Evolutionary conservation across 2,888 invertebrate genomes (phyloP).

Genomic region (Limnephilus auricula): DNA sequence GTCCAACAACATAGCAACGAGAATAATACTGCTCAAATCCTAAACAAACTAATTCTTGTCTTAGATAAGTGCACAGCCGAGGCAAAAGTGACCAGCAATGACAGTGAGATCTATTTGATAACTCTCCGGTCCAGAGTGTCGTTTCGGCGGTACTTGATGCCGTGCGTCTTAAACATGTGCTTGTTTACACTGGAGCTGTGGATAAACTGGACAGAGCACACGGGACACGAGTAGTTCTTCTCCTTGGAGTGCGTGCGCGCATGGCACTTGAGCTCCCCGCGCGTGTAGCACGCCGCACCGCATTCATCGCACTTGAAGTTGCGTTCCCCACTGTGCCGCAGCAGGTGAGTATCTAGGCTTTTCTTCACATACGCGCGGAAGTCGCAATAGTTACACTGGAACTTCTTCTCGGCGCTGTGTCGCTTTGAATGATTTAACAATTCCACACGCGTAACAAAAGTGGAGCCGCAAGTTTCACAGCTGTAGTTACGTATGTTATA

Average conservation of each 20-base stretch:
- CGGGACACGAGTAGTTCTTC: slow-evolving; percentile 73
- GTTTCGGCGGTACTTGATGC: slow-evolving; percentile 73
- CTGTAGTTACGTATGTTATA: slow-evolving; percentile 74
- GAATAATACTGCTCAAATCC: too few relatives aligned
- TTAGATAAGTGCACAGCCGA: neutral
- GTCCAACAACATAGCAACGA: too few relatives aligned
- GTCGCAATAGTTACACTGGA: slow-evolving; percentile 74
- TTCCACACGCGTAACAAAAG: slow-evolving; percentile 75
- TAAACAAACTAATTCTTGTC: neutral
- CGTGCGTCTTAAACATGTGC: slow-evolving; percentile 74
- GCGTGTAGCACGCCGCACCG: slow-evolving; percentile 72
- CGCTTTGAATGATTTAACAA: slow-evolving; percentile 74
- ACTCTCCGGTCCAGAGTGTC: slow-evolving; percentile 68
- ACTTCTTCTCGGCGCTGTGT: slow-evolving; percentile 71
- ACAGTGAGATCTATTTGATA: slow-evolving; percentile 43
- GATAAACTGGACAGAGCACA: slow-evolving; percentile 73
- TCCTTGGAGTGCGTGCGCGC: slow-evolving; percentile 73
- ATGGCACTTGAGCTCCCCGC: slow-evolving; percentile 72
- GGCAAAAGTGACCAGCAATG: neutral
- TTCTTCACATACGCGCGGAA: slow-evolving; percentile 73
- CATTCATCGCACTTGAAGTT: slow-evolving; percentile 73
- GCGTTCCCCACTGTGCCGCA: slow-evolving; percentile 74
- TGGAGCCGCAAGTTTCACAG: slow-evolving; percentile 76
- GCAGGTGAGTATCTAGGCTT: slow-evolving; percentile 73
- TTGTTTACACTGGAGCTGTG: slow-evolving; percentile 75